Conservation (phyloP, 1,140 invertebrate species). For the Caenorhabditis latens region DNA sequence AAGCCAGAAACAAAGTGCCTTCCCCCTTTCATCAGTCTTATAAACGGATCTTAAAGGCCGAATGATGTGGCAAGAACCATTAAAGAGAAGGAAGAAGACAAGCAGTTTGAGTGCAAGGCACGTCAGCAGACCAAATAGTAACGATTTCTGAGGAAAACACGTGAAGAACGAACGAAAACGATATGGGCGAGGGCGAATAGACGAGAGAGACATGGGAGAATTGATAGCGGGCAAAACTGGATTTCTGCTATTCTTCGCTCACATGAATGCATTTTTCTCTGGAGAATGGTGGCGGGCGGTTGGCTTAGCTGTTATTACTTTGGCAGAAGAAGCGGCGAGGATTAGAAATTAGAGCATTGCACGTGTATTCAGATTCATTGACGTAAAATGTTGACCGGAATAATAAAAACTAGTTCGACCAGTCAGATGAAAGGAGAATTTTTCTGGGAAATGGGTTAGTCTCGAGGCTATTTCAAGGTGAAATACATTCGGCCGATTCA, state of each 20-base stretch:
- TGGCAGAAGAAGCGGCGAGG: background rate
- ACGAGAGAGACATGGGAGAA: background rate
- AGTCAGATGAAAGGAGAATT: background rate
- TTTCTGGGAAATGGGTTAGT: constrained; percentile 11
- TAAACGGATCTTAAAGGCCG: background rate
- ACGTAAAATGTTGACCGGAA: constrained; percentile 8
- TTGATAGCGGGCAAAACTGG: constrained; percentile 41
- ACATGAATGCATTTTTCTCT: background rate
- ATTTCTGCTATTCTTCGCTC: constrained; percentile 26
- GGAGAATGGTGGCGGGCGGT: background rate
- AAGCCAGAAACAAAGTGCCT: background rate
- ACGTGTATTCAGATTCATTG: constrained; percentile 15
- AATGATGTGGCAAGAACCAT: constrained; percentile 9
- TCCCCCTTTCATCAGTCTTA: background rate
- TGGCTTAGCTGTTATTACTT: constrained; percentile 30
- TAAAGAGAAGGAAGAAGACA: background rate
- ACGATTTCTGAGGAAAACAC: constrained; percentile 23
- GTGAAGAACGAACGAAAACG: constrained; percentile 51
- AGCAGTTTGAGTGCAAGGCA: constrained; percentile 40
- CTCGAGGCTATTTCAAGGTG: constrained; percentile 26
- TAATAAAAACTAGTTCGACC: constrained; percentile 1
- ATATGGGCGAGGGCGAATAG: background rate
- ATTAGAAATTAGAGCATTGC: constrained; percentile 23
- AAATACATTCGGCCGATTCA: background rate
- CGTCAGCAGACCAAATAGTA: constrained; percentile 50